Conservation (phyloP, 1,140 invertebrate species). For the Bombus breviceps region DNA sequence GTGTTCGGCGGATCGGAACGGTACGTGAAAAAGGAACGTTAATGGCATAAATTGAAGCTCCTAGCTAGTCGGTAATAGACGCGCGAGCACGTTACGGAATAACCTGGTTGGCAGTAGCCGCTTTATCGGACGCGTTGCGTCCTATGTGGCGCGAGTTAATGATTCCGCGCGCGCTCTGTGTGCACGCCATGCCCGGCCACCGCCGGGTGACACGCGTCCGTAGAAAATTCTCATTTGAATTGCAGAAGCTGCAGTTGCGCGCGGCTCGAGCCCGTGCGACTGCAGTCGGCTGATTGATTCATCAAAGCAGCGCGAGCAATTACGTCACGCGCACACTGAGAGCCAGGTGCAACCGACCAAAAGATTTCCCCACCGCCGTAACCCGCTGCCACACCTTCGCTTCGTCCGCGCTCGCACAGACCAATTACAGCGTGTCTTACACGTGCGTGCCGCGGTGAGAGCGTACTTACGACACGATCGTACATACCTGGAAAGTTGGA, state of each 20-base stretch:
- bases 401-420: not conserved
- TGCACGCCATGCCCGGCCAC: slow-evolving; percentile 1
- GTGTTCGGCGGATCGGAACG: slow-evolving; percentile 16
- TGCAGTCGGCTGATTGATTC: slow-evolving; percentile 61
- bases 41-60: slow-evolving; percentile 63
- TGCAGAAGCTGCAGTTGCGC: slow-evolving; percentile 55
- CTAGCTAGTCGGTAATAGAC: slow-evolving; percentile 50
- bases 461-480: not conserved
- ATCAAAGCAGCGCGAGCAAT: slow-evolving; percentile 61
- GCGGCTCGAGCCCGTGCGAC: not conserved
- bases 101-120: slow-evolving; percentile 34
- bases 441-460: not conserved
- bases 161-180: slow-evolving; percentile 22
- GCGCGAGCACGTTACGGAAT: slow-evolving; percentile 50
- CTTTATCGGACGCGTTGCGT: slow-evolving; percentile 53
- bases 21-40: slow-evolving; percentile 38
- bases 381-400: not conserved
- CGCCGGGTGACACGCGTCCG: slow-evolving; percentile 3
- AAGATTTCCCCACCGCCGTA: slow-evolving; percentile 16
- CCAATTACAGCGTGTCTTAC: not conserved
- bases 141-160: slow-evolving; percentile 53
- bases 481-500: not conserved
- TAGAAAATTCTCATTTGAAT: slow-evolving; percentile 69
- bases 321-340: slow-evolving; percentile 33
- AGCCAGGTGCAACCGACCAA: slow-evolving; percentile 46